Conservation (phyloP, 2,113 vertebrate genomes). For the Symphodus melops region DNA sequence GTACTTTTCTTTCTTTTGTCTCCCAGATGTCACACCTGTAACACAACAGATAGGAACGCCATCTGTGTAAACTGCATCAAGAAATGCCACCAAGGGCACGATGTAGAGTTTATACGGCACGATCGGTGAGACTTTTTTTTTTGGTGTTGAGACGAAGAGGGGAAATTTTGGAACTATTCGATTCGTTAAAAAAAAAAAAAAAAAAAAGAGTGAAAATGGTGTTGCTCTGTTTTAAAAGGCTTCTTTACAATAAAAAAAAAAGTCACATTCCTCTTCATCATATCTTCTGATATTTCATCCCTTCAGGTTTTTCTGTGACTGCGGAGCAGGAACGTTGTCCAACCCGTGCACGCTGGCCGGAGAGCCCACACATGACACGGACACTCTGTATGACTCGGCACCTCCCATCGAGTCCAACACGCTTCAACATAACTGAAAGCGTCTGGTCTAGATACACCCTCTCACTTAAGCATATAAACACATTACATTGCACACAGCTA, state of each 20-base stretch:
- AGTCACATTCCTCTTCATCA: background rate
- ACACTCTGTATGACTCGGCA: conserved; percentile 99
- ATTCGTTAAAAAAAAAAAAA: too few relatives aligned
- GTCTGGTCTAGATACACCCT: conserved; percentile 50
- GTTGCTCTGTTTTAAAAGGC: too few relatives aligned
- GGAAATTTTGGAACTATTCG: too few relatives aligned
- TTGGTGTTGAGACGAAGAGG: too few relatives aligned
- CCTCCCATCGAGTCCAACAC: conserved; percentile 99
- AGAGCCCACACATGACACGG: conserved; percentile 99
- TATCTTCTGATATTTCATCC: background rate
- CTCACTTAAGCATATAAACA: conserved; percentile 60
- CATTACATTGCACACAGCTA: conserved; percentile 62
- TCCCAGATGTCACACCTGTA: conserved; percentile 97
- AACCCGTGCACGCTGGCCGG: conserved; percentile 99
- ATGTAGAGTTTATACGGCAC: conserved; percentile 99
- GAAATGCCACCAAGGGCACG: conserved; percentile 99
- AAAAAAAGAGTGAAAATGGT: too few relatives aligned
- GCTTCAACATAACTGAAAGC: conserved; percentile 98
- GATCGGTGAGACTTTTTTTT: conserved; percentile 89
- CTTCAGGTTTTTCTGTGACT: conserved; percentile 99
- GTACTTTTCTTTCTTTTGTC: conserved; percentile 1
- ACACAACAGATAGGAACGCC: conserved; percentile 98
- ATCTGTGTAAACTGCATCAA: conserved; percentile 99
- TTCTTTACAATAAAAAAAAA: too few relatives aligned
- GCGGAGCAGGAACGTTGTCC: conserved; percentile 98